Base-by-base conservation (phyloP, 2,888 invertebrate genomes). In the Stegana nigrithorax region DNA sequence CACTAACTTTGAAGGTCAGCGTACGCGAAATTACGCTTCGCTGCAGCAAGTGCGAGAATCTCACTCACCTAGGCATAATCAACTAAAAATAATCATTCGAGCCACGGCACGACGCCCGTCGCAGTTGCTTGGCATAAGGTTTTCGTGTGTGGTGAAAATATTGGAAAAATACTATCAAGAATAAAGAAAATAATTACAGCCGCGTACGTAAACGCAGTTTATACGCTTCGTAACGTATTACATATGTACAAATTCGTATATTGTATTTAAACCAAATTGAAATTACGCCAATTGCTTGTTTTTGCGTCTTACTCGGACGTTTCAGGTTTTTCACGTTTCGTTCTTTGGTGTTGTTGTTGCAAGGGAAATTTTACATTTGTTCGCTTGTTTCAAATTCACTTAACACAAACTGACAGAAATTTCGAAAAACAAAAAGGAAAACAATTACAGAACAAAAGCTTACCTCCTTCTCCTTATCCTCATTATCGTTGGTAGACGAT, bases 401-500 rank as follows among this genome's bases (percentile, higher is more conserved):
- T 10, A 7, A 29, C 29, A 29, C 29, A 29, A 29, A 29, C 7
- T 44, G n/a, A 5, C 19, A 5, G 29, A 29, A 7, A 29, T 29
- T 7, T 29, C 29, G 29, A 29, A 29, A 29, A 29, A 29, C 6
- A 7, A 5, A n/a, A n/a, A n/a, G n/a, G n/a, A n/a, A n/a, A n/a
- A n/a, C n/a, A n/a, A n/a, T n/a, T n/a, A n/a, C n/a, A n/a, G n/a
- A n/a, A n/a, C n/a, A n/a, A n/a, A n/a, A n/a, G n/a, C n/a, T n/a
- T 76, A 64, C 73, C 25, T 79, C 75, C 59, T 87, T 87, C 70
- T 87, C 62, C 36, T 87, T 87, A 70, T 87, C 87, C 74, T 88
- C 88, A 65, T 87, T 87, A 66, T 86, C 88, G 68, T 87, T 87
- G 71, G 84, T 85, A 62, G 81, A 81, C 64, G 84, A 75, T 69